A percentile compares a stretch with the other conserved stretches of the same genome.
Conservation (phyloP, 2,888 invertebrate species). For the Cantharis lateralis region DNA sequence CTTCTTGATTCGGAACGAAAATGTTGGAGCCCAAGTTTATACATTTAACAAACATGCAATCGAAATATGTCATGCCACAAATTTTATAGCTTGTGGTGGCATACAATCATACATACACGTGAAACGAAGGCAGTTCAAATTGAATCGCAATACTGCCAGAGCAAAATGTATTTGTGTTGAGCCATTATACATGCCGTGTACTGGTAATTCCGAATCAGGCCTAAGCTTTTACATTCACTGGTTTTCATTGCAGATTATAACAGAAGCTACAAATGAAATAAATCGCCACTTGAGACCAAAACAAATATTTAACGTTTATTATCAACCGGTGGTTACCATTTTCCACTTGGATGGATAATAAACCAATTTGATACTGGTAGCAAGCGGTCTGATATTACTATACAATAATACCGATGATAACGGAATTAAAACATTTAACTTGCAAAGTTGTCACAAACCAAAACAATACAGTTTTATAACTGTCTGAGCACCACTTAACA, state of each 20-base stretch:
- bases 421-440: conserved; percentile 55
- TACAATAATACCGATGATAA: conserved; percentile 50
- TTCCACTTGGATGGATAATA: conserved; percentile 32
- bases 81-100: conserved; percentile 46
- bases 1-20: conserved; percentile 3
- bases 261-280: conserved; percentile 38
- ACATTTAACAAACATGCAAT: conserved; percentile 41
- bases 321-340: conserved; percentile 31
- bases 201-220: conserved; percentile 50
- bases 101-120: conserved; percentile 50
- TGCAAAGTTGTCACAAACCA: conserved; percentile 56
- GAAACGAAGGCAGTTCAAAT: conserved; percentile 49
- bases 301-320: conserved; percentile 34
- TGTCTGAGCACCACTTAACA: conserved; percentile 58
- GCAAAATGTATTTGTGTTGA: conserved; percentile 56
- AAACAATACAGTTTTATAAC: conserved; percentile 53
- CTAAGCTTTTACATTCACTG: conserved; percentile 51
- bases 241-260: conserved; percentile 49
- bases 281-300: conserved; percentile 34
- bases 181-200: conserved; percentile 55
- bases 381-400: conserved; percentile 53
- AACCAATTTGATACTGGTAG: conserved; percentile 40
- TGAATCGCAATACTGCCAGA: conserved; percentile 50
- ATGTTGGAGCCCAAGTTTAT: conserved; percentile 34
- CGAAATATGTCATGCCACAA: conserved; percentile 29